A percentile compares a stretch with the other conserved stretches of the same genome.
Conservation (phyloP, 2,113 vertebrate genomes). For the Solea solea region DNA sequence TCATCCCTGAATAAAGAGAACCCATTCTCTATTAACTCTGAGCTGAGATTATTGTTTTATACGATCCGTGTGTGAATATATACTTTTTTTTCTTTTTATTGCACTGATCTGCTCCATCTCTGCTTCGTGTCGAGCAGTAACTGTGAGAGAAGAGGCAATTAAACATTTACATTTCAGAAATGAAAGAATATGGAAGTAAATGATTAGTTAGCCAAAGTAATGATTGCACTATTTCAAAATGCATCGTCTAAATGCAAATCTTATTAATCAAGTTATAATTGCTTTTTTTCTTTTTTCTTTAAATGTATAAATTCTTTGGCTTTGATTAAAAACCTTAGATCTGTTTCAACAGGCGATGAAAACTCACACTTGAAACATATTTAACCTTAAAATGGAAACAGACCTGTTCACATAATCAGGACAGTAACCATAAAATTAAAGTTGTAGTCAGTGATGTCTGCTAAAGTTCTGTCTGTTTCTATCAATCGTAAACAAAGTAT, state of each 20-base stretch:
- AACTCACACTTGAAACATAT: no score
- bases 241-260: conserved; percentile 17
- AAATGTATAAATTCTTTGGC: neutral
- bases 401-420: no score
- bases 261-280: conserved; percentile 1
- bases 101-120: neutral
- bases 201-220: neutral
- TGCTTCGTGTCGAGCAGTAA: neutral
- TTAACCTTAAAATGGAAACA: no score
- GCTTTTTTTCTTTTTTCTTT: neutral
- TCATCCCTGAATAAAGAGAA: neutral
- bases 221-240: neutral
- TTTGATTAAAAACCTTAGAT: neutral
- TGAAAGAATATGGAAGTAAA: neutral
- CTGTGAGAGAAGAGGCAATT: conserved; percentile 10
- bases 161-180: conserved; percentile 3
- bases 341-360: no score
- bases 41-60: conserved; percentile 4
- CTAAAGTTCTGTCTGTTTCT: no score
- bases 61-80: conserved; percentile 5
- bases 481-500: no score
- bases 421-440: no score
- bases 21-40: neutral
- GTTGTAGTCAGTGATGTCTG: no score
- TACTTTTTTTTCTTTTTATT: neutral